Base-by-base conservation (phyloP, 1,140 invertebrate genomes). In the Marisa cornuarietis region DNA sequence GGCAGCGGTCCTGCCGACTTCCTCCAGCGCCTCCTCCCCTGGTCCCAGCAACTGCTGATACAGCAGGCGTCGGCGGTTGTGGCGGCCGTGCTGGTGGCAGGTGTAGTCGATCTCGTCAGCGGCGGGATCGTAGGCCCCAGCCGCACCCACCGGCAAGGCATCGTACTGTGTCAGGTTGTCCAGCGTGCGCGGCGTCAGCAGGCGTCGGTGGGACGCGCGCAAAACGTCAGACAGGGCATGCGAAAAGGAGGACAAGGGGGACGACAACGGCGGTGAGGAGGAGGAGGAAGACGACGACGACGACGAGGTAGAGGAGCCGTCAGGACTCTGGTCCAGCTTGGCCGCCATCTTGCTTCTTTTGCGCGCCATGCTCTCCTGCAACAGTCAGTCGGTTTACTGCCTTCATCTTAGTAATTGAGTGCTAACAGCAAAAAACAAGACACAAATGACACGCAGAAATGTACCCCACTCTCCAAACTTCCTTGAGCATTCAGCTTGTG, bases 101-200 rank as follows among this genome's bases (percentile, higher is more conserved):
- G 18, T 66, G 74, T 76, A 76, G 62, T 76, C 74, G 74, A 76
- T 76, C 42, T 76, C 74, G 74, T 76, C 74, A 20, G 74, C 74
- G 10, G 74, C 74, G 26, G 74, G 74, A 62, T 76, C 74, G 74
- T 76, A 76, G 61, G 74, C 65, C 0, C 74, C 74, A 22, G 62
- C 31, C 13, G 74, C 62, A 20, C 74, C 74, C 58, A 76, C 62
- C 22, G 74, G 74, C n/a, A 76, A 61, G 18, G 74, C 74, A 61
- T 76, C 74, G 49, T 76, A 76, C 74, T 76, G 74, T 8, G 74
- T 49, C 24, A 58, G n/a, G 31, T 68, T 68, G n/a, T 73, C 49
- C 18, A 73, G 51, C 14, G 71, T 0, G 9, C 26, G n/a, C n/a
- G 71, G 71, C 71, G 42, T 16, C 71, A n/a, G 18, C 10, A 13